phyloP scores from a whole-genome alignment of 2,888 invertebrate genomes.

The Saturnia japonica region DNA sequence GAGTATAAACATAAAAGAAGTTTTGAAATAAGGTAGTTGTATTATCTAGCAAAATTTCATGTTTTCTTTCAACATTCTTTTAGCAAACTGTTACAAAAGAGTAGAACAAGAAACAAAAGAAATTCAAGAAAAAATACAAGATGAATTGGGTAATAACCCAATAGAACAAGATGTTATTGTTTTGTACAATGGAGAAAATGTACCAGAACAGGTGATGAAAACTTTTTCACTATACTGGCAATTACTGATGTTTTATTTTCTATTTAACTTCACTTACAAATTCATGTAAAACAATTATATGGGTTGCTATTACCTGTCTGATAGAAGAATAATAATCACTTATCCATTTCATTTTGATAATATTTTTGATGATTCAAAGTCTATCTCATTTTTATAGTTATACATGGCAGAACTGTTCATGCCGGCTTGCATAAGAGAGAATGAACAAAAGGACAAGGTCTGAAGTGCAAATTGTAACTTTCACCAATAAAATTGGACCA shows the following conservation, averaged over 20 bases:
- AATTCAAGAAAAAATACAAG: constrained; percentile 89
- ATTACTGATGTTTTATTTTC: neutral
- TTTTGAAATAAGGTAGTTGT: neutral
- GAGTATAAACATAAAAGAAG: neutral
- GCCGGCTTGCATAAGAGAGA: too few relatives aligned
- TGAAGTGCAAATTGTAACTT: too few relatives aligned
- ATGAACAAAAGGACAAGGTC: too few relatives aligned
- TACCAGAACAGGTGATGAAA: constrained; percentile 70
- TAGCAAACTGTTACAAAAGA: constrained; percentile 92
- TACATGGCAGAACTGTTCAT: too few relatives aligned
- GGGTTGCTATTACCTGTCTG: too few relatives aligned
- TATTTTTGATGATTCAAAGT: too few relatives aligned
- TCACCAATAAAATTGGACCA: too few relatives aligned
- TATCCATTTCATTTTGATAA: too few relatives aligned
- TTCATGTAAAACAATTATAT: neutral
- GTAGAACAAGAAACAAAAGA: constrained; percentile 90
- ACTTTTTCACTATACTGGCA: neutral
- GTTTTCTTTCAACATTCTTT: constrained; percentile 42
- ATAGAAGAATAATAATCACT: too few relatives aligned
- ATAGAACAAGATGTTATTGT: constrained; percentile 93
- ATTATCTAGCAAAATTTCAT: neutral
- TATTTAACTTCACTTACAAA: too few relatives aligned
- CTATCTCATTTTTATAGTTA: too few relatives aligned
- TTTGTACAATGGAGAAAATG: constrained; percentile 91
- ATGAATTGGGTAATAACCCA: constrained; percentile 86